Evolutionary conservation across 2,113 vertebrate genomes (phyloP).

Genomic region (Perca schrenkii): DNA sequence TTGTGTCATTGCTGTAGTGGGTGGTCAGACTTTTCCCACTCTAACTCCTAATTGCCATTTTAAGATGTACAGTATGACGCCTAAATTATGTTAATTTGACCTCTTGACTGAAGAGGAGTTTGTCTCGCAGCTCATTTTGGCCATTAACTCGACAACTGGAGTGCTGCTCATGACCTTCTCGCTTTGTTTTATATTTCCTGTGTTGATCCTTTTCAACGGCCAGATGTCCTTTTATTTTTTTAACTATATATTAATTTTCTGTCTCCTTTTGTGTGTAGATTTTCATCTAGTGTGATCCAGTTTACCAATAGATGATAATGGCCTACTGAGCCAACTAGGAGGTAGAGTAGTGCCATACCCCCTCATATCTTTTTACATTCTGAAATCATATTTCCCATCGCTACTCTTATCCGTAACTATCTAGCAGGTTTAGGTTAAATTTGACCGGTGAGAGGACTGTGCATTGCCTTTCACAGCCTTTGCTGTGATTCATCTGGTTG

Average conservation of each 20-base stretch:
- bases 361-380: neutral
- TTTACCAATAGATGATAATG: no score
- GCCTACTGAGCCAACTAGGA: no score
- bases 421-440: neutral
- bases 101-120: neutral
- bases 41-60: slow-evolving; percentile 14
- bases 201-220: neutral
- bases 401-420: neutral
- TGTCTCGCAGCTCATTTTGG: slow-evolving; percentile 15
- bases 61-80: slow-evolving; percentile 10
- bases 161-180: slow-evolving; percentile 21
- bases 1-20: slow-evolving; percentile 10
- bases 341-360: no score
- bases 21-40: neutral
- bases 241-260: neutral
- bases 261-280: neutral
- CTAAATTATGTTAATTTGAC: slow-evolving; percentile 38
- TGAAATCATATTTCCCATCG: neutral
- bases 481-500: slow-evolving; percentile 24
- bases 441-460: neutral
- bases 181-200: slow-evolving; percentile 14
- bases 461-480: slow-evolving; percentile 12
- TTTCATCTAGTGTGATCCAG: neutral
- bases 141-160: slow-evolving; percentile 38
- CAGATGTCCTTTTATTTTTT: slow-evolving; percentile 19